Conservation (phyloP, 2,888 invertebrate genomes). For the Lacanobia oleracea region DNA sequence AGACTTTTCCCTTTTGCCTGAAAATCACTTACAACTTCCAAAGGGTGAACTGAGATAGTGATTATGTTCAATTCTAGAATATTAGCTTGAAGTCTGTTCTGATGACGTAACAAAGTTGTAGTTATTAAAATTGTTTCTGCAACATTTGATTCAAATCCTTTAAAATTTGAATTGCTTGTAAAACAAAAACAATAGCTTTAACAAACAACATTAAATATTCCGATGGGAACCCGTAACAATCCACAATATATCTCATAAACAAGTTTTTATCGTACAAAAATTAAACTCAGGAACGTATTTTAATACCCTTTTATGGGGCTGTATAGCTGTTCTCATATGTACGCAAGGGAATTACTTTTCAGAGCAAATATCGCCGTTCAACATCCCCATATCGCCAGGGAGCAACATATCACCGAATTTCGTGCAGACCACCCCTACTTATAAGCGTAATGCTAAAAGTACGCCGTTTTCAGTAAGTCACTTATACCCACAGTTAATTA, state of each 20-base stretch:
- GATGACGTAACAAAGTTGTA: background rate
- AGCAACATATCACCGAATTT: slow-evolving; percentile 83
- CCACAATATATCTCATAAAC: slow-evolving; percentile 14
- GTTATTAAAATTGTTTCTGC: background rate
- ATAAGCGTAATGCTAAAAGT: slow-evolving; percentile 85
- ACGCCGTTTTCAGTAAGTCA: slow-evolving; percentile 86
- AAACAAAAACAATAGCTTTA: background rate
- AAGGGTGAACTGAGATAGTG: background rate
- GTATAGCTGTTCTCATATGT: slow-evolving; percentile 10
- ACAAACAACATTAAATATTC: slow-evolving; percentile 16
- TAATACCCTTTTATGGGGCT: slow-evolving; percentile 9
- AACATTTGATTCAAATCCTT: background rate
- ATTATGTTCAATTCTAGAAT: background rate
- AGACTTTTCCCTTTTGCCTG: background rate
- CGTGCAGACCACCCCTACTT: slow-evolving; percentile 83
- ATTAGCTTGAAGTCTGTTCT: background rate
- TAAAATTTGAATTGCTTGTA: background rate
- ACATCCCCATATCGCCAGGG: slow-evolving; percentile 84
- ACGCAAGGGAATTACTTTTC: slow-evolving; percentile 56
- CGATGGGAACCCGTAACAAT: slow-evolving; percentile 6
- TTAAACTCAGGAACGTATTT: slow-evolving; percentile 25
- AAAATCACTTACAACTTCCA: too few species aligned
- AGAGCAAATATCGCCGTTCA: slow-evolving; percentile 85
- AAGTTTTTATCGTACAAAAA: slow-evolving; percentile 39
- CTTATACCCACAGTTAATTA: background rate